phyloP scores from a whole-genome alignment of 1,140 invertebrate species.

The Pseudobourletiella spinata region DNA sequence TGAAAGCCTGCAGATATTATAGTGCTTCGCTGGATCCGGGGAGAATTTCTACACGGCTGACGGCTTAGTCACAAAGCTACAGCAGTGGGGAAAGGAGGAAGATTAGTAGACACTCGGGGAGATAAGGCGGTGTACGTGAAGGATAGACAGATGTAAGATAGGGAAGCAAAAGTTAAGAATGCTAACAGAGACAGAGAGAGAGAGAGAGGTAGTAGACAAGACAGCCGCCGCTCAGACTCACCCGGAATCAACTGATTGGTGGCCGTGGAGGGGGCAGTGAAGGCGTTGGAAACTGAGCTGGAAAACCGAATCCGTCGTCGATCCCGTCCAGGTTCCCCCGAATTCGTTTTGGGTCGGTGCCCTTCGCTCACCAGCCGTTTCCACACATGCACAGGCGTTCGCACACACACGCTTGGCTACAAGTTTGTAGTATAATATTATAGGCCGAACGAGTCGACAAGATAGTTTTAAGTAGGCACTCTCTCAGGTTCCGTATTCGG shows the following conservation, averaged over 20 bases:
- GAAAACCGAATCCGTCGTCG: background rate
- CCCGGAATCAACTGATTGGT: background rate
- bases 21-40: no score
- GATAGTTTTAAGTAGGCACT: no score
- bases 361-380: background rate
- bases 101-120: background rate
- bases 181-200: background rate
- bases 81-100: background rate
- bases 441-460: no score
- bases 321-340: background rate
- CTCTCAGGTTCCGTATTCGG: no score
- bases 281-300: background rate
- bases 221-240: background rate
- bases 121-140: background rate
- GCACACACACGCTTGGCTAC: no score
- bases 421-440: no score
- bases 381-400: background rate
- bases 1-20: no score
- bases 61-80: no score
- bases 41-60: no score
- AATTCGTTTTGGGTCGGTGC: conserved; percentile 12
- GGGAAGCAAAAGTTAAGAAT: background rate
- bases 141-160: background rate
- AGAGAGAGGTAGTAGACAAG: background rate
- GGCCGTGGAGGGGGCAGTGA: background rate